Base-by-base conservation (phyloP, 1,140 invertebrate genomes). In the Drusus annulatus region DNA sequence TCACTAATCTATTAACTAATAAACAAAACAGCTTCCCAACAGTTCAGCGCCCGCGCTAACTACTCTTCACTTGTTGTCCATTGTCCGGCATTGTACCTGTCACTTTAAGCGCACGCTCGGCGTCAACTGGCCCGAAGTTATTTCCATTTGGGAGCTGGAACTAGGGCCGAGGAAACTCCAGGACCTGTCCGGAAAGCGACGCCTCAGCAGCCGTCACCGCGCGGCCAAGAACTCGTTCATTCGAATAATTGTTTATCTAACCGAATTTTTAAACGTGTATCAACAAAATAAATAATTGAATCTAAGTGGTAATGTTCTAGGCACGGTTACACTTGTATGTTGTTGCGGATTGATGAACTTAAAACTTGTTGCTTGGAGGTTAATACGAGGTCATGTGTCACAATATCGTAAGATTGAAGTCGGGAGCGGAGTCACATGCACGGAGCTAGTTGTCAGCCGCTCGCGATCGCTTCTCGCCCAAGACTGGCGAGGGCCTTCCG, bases 401-500 rank as follows among this genome's bases (percentile, higher is more conserved):
- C 36, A 54, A 58, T 76, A 25, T 68, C 76, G 76, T 69, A 21
- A 63, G 36, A 21, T 50, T 7, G 2, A 45, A 28, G 58, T 8
- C n/a, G 31, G 13, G 4, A 21, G 36, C 17, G 60, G 31, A 63
- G 76, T 63, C 69, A 54, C 36, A 23, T 28, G 60, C 63, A 76
- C 23, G 19, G 23, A n/a, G 17, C n/a, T 16, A 17, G 56, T 36
- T 23, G 68, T 19, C 77, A n/a, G 21, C 60, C 78, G 69, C 63
- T 21, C 74, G 76, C 80, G 71, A 17, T 28, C 77, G 69, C 58
- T 65, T 58, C 62, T 56, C n/a, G 52, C 52, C 81, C 68, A 50
- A 58, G 15, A 28, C 54, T 19, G 80, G 74, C 83, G 81, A 31
- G 16, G 51, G 83, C 83, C 68, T 31, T 17, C 84, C 82, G 58